Base-by-base conservation (phyloP, 2,113 vertebrate genomes). In the Thunnus maccoyii region DNA sequence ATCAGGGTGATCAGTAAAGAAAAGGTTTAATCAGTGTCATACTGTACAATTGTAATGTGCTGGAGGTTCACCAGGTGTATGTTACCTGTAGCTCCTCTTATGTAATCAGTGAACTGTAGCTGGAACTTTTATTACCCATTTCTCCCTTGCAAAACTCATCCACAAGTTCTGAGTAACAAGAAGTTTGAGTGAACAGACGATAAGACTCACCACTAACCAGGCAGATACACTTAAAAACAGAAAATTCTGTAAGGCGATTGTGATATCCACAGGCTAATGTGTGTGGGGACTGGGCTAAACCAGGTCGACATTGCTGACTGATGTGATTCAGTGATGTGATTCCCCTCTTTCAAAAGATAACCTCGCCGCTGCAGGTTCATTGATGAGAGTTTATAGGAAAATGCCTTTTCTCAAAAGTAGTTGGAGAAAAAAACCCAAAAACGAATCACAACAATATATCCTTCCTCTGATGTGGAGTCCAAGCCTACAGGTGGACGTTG, bases 91-190 rank as follows among this genome's bases (percentile, higher is more conserved):
- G 41, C 62, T 22, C 12, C 2, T 46, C 41, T 64, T 64, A 64
- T 64, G 17, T 64, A 46, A 12, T 18, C 41, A 64, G 4, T 64
- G 41, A 64, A 47, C 44, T 64, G 62, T 46, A 64, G 62, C 62
- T 25, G 61, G 20, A 46, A 30, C 51, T 57, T 56, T 65, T 27
- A 9, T 64, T 22, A 22, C 0, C 20, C 27, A 14, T 56, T 48
- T 27, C 36, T 72, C 44, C 51, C 12, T 55, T 41, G n/a, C 25
- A 13, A 58, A 76, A 71, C 16, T 1, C 41, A 51, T 20, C 44
- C 27, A 55, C 47, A 57, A 54, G 80, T 41, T 71, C 71, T 22
- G 50, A 78, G 46, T 64, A 13, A 64, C 2, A 22, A n/a, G 46
- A 64, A 64, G 62, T 25, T 64, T 64, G 12, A 22, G 62, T 62